These are phyloP conservation scores for Acropternis orthonyx DNA, from an alignment of 2,797 vertebrate species.

Conservation along the genomic window DNA sequence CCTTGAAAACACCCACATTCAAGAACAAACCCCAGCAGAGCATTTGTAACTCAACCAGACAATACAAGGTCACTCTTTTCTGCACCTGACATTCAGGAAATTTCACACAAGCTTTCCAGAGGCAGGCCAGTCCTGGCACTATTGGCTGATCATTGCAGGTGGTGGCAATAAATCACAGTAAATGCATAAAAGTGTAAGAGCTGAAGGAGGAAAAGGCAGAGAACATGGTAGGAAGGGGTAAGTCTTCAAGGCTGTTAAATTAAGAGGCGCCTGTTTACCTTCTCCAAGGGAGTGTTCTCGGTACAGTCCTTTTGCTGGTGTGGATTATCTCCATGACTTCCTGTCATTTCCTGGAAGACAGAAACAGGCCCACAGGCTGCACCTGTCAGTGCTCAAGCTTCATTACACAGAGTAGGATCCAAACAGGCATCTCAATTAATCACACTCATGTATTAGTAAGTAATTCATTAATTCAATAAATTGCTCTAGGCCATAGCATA, in stretches of 20 bases:
- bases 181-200: not conserved
- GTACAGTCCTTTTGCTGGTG: not conserved
- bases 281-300: not conserved
- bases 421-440: constrained; percentile 72
- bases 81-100: not conserved
- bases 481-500: constrained; percentile 61
- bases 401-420: constrained; percentile 61
- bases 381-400: constrained; percentile 64
- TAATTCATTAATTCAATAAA: constrained; percentile 75
- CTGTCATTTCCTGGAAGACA: not conserved
- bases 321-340: not conserved
- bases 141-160: not conserved
- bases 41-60: not conserved
- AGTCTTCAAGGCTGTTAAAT: not conserved
- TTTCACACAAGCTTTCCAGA: constrained; percentile 2
- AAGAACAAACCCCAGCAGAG: not conserved
- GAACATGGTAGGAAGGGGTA: not conserved
- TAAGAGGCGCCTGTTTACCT: not conserved
- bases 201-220: not conserved
- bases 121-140: not conserved
- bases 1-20: not conserved
- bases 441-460: constrained; percentile 67
- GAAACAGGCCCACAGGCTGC: constrained; percentile 27
- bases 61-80: not conserved
- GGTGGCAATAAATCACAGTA: not conserved